Evolutionary conservation across 2,113 vertebrate genomes (phyloP), one percentile per base, ranked within the genome.

Genomic region (Microcebus lehilahytsara): DNA sequence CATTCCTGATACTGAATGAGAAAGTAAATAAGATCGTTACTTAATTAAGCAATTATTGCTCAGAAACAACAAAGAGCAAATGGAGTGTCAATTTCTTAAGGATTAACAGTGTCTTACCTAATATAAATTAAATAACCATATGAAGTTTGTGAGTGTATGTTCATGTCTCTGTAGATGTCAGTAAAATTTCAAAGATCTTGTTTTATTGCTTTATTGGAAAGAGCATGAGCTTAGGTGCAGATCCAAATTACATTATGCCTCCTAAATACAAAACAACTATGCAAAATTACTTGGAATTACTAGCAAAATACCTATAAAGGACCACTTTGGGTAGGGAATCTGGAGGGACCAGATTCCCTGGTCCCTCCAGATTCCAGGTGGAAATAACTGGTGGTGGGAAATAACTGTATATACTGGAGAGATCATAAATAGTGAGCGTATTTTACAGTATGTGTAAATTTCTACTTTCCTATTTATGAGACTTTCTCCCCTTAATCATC

Each of bases 31-130:
- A 25, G n/a, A 85, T 56, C 97, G 97, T 90, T 88, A 51, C 69
- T 96, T 95, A 92, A 95, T 97, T 96, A 93, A 98, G 84, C 32
- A 79, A 77, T 40, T 96, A 92, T 97, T 96, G 23, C 58, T 0
- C 40, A 89, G 83, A 95, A 94, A 32, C 62, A 97, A 79, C 19
- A 85, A 87, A 96, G 84, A 96, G 49, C 14, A 95, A 25, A 42
- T 92, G 11, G 16, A 32, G 9, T 92, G 3, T 66, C 46, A 60
- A 84, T 58, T 85, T 79, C 12, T 81, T 84, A 69, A 79, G 27
- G 5, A 79, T 84, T 46, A 66, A 72, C 37, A 64, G 4, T 81
- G 25, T 53, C 16, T 22, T 69, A 22, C 3, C 17, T 86, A 83
- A 4, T 22, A 2, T 64, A 72, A 34, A 79, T 71, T 91, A 90